Percentiles rank a stretch among this genome's conserved stretches.
These are phyloP conservation scores for Epinotia bilunana DNA, from an alignment of 2,888 invertebrate species.

Conservation along the genomic window DNA sequence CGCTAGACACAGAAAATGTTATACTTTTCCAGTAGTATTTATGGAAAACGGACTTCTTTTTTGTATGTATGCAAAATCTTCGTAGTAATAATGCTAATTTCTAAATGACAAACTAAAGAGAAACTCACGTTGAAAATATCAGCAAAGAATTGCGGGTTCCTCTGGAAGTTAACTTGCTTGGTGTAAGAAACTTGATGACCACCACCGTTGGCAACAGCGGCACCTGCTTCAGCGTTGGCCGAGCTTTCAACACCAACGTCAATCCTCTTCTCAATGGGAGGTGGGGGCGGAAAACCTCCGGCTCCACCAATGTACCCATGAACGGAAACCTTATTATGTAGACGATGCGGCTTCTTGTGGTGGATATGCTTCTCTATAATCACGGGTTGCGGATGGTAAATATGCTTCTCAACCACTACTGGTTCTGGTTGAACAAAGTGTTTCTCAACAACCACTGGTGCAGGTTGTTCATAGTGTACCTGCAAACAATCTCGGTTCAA, in stretches of 20 bases:
- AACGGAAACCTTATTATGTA: constrained; percentile 68
- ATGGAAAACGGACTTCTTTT: not conserved
- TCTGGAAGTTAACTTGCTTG: constrained; percentile 64
- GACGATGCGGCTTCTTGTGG: constrained; percentile 61
- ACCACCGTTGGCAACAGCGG: constrained; percentile 50
- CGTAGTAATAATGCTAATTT: not conserved
- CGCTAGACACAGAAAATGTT: no score
- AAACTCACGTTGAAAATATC: constrained; percentile 87
- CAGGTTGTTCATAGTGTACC: constrained; percentile 63
- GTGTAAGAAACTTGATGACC: constrained; percentile 60
- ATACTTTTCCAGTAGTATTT: no score
- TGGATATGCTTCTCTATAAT: constrained; percentile 35
- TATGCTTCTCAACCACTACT: constrained; percentile 63
- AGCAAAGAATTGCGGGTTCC: constrained; percentile 80
- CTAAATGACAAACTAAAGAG: no score
- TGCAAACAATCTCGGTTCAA: constrained; percentile 50
- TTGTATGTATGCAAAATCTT: not conserved
- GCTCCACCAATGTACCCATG: constrained; percentile 67
- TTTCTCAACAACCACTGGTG: constrained; percentile 63
- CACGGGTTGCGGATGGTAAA: constrained; percentile 60
- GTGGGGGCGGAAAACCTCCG: constrained; percentile 52
- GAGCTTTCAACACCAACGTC: constrained; percentile 63
- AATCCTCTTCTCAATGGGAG: constrained; percentile 66
- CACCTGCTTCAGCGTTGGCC: constrained; percentile 53
- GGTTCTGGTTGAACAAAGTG: constrained; percentile 62